These are phyloP conservation scores for Gorsachius magnificus DNA, from an alignment of 2,797 vertebrate species.

Conservation along the genomic window DNA sequence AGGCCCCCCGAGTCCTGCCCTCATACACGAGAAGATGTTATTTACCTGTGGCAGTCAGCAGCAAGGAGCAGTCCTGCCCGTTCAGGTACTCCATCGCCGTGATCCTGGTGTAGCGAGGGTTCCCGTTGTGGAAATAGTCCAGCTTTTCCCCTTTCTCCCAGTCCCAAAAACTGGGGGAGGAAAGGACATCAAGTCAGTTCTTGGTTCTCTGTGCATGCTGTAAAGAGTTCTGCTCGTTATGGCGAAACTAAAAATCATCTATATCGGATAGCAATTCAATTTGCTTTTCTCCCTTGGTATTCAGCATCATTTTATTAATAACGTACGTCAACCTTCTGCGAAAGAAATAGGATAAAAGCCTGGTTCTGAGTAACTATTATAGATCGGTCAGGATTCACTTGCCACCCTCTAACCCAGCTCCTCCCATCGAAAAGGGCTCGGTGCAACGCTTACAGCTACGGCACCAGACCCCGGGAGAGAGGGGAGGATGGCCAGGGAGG, in stretches of 20 bases:
- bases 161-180: conserved; percentile 89
- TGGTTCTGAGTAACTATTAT: neutral
- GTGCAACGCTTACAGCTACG: accelerated
- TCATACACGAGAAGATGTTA: accelerated
- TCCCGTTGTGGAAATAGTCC: conserved; percentile 98
- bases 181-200: neutral
- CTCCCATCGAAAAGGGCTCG: accelerated
- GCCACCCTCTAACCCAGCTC: neutral
- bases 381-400: neutral
- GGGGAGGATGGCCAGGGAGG: neutral
- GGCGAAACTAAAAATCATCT: no score
- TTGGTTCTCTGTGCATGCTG: neutral
- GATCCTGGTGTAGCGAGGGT: conserved; percentile 94
- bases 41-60: conserved; percentile 93
- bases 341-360: neutral
- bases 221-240: neutral
- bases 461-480: accelerated
- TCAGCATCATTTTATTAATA: neutral
- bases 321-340: neutral
- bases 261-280: neutral
- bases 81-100: conserved; percentile 98
- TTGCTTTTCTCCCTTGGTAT: neutral
- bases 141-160: conserved; percentile 97
- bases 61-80: conserved; percentile 93
- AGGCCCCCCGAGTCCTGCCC: neutral